These are phyloP conservation scores for Ormyrus pomaceus DNA, from an alignment of 2,888 invertebrate species.

Conservation along the genomic window DNA sequence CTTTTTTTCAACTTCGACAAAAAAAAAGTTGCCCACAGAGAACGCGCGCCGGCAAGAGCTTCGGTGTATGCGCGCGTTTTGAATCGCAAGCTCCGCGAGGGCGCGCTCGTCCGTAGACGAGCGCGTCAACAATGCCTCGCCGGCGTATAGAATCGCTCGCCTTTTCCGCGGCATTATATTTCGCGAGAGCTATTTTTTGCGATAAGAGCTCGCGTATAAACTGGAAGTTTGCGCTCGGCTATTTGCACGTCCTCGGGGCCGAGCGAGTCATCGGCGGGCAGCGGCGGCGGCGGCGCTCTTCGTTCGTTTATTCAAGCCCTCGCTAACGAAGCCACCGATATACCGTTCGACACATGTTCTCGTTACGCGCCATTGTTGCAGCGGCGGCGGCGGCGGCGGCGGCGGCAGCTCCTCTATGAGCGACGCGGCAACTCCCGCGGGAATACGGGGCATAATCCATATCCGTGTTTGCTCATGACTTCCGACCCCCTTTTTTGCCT, in stretches of 20 bases:
- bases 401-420: slow-evolving; percentile 59
- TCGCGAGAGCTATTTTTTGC: slow-evolving; percentile 32
- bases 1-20: background rate
- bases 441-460: slow-evolving; percentile 56
- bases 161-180: slow-evolving; percentile 40
- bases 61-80: slow-evolving; percentile 7
- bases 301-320: slow-evolving; percentile 54
- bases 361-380: slow-evolving; percentile 69
- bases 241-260: slow-evolving; percentile 40
- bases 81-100: slow-evolving; percentile 8
- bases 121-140: slow-evolving; percentile 31
- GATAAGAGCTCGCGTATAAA: slow-evolving; percentile 34
- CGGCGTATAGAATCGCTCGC: background rate
- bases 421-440: slow-evolving; percentile 61
- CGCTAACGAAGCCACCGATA: slow-evolving; percentile 65
- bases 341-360: slow-evolving; percentile 69
- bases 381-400: background rate
- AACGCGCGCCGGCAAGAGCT: too few species aligned
- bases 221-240: slow-evolving; percentile 33
- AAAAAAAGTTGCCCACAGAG: background rate
- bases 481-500: slow-evolving; percentile 63
- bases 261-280: background rate
- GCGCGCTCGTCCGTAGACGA: too few species aligned
- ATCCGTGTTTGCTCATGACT: slow-evolving; percentile 64
- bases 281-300: slow-evolving; percentile 14